Evolutionary conservation across 2,797 vertebrate species (phyloP).

Genomic region (Vipera ursinii): DNA sequence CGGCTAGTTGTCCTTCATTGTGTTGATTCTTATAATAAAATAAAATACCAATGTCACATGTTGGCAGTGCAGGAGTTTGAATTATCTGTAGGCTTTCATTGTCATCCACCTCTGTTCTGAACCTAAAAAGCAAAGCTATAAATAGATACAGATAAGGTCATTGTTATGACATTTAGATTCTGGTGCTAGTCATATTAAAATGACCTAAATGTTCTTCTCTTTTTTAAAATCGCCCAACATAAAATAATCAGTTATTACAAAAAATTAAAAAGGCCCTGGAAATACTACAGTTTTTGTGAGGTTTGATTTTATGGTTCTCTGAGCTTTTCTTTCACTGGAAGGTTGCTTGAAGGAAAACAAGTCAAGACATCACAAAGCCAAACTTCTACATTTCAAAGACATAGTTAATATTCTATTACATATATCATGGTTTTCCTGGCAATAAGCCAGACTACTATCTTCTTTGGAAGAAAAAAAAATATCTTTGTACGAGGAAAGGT

Average conservation of each 20-base stretch:
- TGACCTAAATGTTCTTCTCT: constrained; percentile 21
- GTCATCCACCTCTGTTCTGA: not conserved
- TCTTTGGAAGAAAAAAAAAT: constrained; percentile 1
- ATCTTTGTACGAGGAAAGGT: constrained; percentile 38
- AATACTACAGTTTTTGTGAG: constrained; percentile 24
- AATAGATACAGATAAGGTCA: not conserved
- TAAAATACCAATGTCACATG: not conserved
- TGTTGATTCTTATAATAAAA: not conserved
- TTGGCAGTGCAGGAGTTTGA: not conserved
- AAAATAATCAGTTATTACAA: constrained; percentile 22
- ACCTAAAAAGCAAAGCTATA: not conserved
- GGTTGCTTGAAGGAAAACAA: constrained; percentile 47
- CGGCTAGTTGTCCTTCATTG: not conserved
- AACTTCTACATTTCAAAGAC: constrained; percentile 40
- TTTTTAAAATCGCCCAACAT: constrained; percentile 12
- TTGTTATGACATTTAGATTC: not conserved
- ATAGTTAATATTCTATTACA: constrained; percentile 31
- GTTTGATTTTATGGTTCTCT: constrained; percentile 23
- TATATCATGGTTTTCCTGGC: constrained; percentile 45
- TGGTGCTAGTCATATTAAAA: constrained; percentile 6
- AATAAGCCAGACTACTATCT: constrained; percentile 35
- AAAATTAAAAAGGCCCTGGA: constrained; percentile 9
- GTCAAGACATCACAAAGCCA: constrained; percentile 44
- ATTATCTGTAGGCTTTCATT: constrained; percentile 4
- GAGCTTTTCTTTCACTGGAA: constrained; percentile 40